These are phyloP conservation scores for Cassiopea andromeda DNA, from an alignment of 30 jellyfish, hydroid and myxozoan species.

Conservation along the genomic window DNA sequence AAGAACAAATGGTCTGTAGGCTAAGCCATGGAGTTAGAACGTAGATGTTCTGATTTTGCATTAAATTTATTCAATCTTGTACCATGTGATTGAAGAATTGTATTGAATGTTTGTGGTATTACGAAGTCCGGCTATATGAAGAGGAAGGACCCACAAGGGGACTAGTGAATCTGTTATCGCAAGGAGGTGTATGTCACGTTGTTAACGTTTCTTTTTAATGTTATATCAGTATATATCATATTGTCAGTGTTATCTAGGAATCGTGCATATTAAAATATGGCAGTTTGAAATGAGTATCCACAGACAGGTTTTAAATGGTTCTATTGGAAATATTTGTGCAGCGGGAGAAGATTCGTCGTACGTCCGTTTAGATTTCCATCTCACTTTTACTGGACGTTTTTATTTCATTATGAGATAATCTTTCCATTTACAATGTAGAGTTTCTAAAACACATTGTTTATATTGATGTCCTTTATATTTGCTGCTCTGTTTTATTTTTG, in stretches of 20 bases:
- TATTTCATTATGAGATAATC: neutral
- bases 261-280: neutral
- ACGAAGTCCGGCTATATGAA: neutral
- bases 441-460: neutral
- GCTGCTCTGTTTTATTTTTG: neutral
- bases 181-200: constrained; percentile 16
- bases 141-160: neutral
- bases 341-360: constrained; percentile 46
- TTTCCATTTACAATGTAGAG: neutral
- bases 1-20: constrained; percentile 12
- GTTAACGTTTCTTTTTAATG: too few species aligned
- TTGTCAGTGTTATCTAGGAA: neutral
- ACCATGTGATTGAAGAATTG: neutral
- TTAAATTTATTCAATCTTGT: neutral
- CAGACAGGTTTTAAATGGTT: constrained; percentile 11
- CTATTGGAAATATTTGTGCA: constrained; percentile 27
- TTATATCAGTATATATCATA: constrained; percentile 1
- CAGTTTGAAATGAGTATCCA: constrained; percentile 25
- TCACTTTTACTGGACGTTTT: neutral
- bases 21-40: neutral
- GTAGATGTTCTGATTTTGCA: neutral
- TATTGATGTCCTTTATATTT: neutral
- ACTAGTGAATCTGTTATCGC: neutral
- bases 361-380: constrained; percentile 10
- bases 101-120: neutral